Conservation (phyloP, 2,797 vertebrate genomes). For the Rhyacichthys aspro region DNA sequence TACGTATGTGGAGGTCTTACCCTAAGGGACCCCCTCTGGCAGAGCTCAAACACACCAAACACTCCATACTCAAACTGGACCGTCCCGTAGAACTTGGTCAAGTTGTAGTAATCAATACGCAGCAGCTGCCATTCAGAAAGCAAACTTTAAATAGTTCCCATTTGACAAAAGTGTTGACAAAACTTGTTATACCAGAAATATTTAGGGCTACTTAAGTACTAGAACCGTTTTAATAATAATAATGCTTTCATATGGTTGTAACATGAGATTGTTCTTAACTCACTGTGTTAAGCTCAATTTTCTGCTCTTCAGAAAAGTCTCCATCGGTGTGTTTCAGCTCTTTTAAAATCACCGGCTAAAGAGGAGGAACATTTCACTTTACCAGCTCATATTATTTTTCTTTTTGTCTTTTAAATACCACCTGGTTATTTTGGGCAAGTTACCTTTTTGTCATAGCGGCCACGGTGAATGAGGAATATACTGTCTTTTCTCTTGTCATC, state of each 20-base stretch:
- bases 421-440: not conserved
- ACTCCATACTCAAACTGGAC: conserved; percentile 89
- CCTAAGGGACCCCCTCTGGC: conserved; percentile 93
- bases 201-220: no score
- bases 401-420: not conserved
- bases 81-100: conserved; percentile 98
- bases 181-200: no score
- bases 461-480: conserved; percentile 78
- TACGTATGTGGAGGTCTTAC: conserved; percentile 76
- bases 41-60: conserved; percentile 92
- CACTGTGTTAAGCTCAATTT: conserved; percentile 92
- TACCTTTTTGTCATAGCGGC: conserved; percentile 96
- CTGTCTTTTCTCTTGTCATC: conserved; percentile 90
- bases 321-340: conserved; percentile 88
- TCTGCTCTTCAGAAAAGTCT: conserved; percentile 90
- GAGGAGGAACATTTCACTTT: not conserved
- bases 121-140: conserved; percentile 81
- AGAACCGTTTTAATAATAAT: no score
- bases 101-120: conserved; percentile 94
- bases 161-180: no score
- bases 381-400: not conserved
- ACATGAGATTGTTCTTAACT: conserved; percentile 18
- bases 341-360: conserved; percentile 91
- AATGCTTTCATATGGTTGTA: not conserved
- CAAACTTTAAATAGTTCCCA: not conserved